Evolutionary conservation across 1,140 invertebrate species (phyloP), one percentile per base, ranked within the genome.

Genomic region (Notospermus geniculatus): DNA sequence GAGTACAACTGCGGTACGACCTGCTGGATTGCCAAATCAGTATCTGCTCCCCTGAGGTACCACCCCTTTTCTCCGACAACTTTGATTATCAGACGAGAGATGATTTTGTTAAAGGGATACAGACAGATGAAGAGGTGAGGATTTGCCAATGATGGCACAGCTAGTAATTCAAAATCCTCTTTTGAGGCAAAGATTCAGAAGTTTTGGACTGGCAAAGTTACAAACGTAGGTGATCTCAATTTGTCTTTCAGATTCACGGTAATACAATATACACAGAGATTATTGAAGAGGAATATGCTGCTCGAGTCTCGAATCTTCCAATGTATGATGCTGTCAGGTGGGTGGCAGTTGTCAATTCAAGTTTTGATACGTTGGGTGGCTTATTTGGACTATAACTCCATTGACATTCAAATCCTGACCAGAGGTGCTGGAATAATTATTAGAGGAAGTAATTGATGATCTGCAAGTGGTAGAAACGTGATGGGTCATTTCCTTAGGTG

Each of bases 61-160:
- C 92, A 15, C 90, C 91, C 23, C 80, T 97, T 2, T 97, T 96
- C 82, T 88, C 91, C 30, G 95, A 98, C 76, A 97, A 97, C 82
- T 97, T 97, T 86, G 95, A 98, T 83, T 98, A 92, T 81, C 88
- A 93, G 85, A 91, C 89, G 11, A 86, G 88, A 71, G 90, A 94
- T 80, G 91, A 96, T 80, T 95, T 97, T 76, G 86, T 97, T 13
- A 85, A 87, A 74, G 93, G 93, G 13, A 86, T 97, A 36, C 81
- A 97, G 15, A 91, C 92, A 60, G 93, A 95, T 83, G 93, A 97
- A 83, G 94, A 98, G 69, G 81, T 83, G 65, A 60, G 60, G 19
- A 25, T 30, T 13, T 59, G 23, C 22, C n/a, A 7, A 4, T 36
- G 32, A 7, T 36, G 32, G 5, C 4, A 7, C 32, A 36, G 15